These are phyloP conservation scores for Melanotus villosus DNA, from an alignment of 2,888 invertebrate genomes.

Conservation along the genomic window DNA sequence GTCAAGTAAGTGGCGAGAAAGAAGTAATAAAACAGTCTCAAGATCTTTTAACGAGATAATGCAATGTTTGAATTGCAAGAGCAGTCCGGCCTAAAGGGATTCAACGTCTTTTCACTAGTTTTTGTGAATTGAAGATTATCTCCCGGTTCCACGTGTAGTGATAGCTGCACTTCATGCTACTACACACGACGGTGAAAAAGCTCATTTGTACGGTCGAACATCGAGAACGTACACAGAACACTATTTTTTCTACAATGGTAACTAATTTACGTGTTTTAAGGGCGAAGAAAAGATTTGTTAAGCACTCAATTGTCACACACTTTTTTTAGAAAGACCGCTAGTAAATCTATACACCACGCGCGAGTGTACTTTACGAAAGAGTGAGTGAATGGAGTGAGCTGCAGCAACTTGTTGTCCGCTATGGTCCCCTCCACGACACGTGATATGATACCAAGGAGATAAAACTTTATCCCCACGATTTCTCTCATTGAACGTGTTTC, in stretches of 20 bases:
- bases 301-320: background rate
- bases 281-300: background rate
- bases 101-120: constrained; percentile 94
- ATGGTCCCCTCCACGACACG: constrained; percentile 12
- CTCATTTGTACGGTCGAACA: constrained; percentile 66
- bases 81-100: constrained; percentile 50
- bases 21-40: constrained; percentile 47
- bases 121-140: constrained; percentile 93
- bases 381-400: constrained; percentile 8
- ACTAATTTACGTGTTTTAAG: background rate
- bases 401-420: constrained; percentile 14
- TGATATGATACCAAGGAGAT: constrained; percentile 19
- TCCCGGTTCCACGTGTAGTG: constrained; percentile 94
- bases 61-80: constrained; percentile 36
- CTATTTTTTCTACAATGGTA: constrained; percentile 29
- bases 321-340: background rate
- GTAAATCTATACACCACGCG: constrained; percentile 3
- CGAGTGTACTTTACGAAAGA: background rate
- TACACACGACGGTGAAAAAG: constrained; percentile 64
- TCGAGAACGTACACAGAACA: constrained; percentile 52
- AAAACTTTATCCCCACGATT: constrained; percentile 10
- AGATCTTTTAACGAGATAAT: constrained; percentile 10
- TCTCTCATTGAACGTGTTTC: background rate
- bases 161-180: constrained; percentile 83
- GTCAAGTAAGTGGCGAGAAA: constrained; percentile 15